Percentiles rank a stretch among this genome's conserved stretches.
phyloP scores from a whole-genome alignment of 2,888 invertebrate species.

The Taenaris catops region DNA sequence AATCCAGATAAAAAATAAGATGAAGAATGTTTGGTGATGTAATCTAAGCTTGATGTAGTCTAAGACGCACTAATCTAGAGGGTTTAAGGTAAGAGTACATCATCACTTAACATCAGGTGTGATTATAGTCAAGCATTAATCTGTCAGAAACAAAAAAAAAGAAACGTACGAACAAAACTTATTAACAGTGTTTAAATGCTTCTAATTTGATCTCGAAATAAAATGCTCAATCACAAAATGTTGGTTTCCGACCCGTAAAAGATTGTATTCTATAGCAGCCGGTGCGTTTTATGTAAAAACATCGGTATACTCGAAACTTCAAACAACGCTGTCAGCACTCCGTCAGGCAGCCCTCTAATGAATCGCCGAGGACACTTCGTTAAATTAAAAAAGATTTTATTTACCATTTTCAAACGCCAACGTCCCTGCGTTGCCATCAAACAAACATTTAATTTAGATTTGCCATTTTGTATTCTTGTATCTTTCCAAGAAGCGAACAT shows the following conservation, averaged over 20 bases:
- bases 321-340: conserved; percentile 24
- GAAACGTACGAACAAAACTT: too few species aligned
- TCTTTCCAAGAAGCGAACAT: conserved; percentile 21
- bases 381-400: conserved; percentile 28
- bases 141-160: too few species aligned
- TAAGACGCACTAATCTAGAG: too few species aligned
- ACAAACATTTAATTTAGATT: conserved; percentile 24
- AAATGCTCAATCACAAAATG: too few species aligned
- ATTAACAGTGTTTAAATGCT: too few species aligned
- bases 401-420: conserved; percentile 24
- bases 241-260: background rate
- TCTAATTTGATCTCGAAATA: too few species aligned
- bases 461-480: background rate
- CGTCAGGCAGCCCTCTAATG: conserved; percentile 26
- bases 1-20: too few species aligned
- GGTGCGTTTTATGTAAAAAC: conserved; percentile 22
- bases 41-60: too few species aligned
- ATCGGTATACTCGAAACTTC: conserved; percentile 25
- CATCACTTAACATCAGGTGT: too few species aligned
- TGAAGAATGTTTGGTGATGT: too few species aligned
- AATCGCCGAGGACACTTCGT: conserved; percentile 27
- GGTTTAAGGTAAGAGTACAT: too few species aligned
- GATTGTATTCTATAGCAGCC: conserved; percentile 18
- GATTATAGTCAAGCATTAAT: too few species aligned
- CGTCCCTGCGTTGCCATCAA: conserved; percentile 20